phyloP scores from a whole-genome alignment of 2,113 vertebrate genomes.

The Collichthys lucidus region DNA sequence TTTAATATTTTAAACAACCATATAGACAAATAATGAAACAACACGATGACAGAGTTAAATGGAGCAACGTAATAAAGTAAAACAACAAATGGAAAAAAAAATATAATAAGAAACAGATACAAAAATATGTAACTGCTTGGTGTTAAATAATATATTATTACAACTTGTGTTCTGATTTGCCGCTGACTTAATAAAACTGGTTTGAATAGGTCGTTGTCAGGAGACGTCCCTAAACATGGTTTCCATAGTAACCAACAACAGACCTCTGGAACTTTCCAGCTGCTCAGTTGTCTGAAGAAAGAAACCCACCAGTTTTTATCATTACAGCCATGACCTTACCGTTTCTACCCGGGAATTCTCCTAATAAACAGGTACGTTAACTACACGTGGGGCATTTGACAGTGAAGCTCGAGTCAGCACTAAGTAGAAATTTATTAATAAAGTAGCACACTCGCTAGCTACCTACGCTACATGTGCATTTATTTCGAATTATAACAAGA shows the following conservation, averaged over 20 bases:
- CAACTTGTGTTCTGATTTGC: no score
- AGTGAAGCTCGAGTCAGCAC: not conserved
- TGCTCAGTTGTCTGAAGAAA: not conserved
- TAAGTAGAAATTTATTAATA: not conserved
- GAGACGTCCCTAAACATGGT: not conserved
- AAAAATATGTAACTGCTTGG: no score
- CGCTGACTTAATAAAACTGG: no score
- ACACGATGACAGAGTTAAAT: no score
- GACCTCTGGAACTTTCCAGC: not conserved
- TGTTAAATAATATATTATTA: no score
- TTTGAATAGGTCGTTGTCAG: constrained; percentile 3
- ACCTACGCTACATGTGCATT: not conserved
- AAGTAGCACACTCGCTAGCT: no score
- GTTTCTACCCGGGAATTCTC: constrained; percentile 83
- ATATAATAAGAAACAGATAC: no score
- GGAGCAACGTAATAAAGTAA: no score
- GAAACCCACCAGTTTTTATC: not conserved
- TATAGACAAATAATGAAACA: no score
- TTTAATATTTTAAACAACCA: no score
- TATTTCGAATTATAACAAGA: not conserved
- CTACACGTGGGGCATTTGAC: not conserved
- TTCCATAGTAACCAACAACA: constrained; percentile 54
- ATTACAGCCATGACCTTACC: constrained; percentile 85
- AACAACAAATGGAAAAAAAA: no score
- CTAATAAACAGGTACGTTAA: constrained; percentile 79